A percentile compares a stretch with the other conserved stretches of the same genome.
Evolutionary conservation across 2,888 invertebrate species (phyloP).

Genomic region (Pollenia griseotomentosa): DNA sequence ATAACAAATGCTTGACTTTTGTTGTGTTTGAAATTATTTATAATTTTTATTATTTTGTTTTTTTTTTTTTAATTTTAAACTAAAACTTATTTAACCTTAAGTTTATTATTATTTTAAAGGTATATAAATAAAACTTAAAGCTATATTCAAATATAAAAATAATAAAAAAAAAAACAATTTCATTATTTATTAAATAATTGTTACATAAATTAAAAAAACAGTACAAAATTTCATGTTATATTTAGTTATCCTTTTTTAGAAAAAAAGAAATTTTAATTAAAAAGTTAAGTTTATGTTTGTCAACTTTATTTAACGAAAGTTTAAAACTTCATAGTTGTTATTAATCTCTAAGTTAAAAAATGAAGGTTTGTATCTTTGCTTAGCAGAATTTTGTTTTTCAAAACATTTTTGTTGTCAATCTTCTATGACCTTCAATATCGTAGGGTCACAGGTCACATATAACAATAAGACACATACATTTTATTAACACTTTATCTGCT

Average conservation of each 20-base stretch:
- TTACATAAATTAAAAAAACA: conserved; percentile 65
- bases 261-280: background rate
- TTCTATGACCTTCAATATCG: too few relatives aligned
- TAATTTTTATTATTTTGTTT: conserved; percentile 55
- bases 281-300: too few relatives aligned
- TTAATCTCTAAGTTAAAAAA: conserved; percentile 29
- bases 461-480: too few relatives aligned
- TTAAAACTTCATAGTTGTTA: conserved; percentile 22
- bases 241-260: conserved; percentile 2
- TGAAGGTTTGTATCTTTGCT: background rate
- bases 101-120: conserved; percentile 35
- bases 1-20: conserved; percentile 76
- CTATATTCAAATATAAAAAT: conserved; percentile 49
- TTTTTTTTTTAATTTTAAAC: conserved; percentile 48
- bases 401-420: too few relatives aligned
- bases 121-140: conserved; percentile 67
- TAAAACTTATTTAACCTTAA: conserved; percentile 36
- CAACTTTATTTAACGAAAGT: conserved; percentile 36
- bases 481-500: too few relatives aligned
- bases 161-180: conserved; percentile 56
- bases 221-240: conserved; percentile 37
- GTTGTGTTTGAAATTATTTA: conserved; percentile 70
- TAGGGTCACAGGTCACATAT: too few relatives aligned
- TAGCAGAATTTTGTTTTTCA: background rate
- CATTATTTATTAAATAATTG: conserved; percentile 44